Percentiles rank a stretch among this genome's conserved stretches.
These are phyloP conservation scores for Diarsia dahlii DNA, from an alignment of 2,888 invertebrate species.

Conservation along the genomic window DNA sequence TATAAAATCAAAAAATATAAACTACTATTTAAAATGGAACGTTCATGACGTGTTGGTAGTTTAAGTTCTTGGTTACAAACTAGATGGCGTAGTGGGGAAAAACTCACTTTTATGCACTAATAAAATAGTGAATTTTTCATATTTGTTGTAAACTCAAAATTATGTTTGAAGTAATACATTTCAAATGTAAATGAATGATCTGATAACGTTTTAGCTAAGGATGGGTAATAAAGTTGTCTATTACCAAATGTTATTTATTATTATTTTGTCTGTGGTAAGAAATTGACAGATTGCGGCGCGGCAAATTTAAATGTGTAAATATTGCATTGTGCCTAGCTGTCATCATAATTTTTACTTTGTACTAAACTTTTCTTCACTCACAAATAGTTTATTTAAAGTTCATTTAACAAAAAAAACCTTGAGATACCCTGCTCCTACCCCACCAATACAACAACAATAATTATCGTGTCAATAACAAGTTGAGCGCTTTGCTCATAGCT, in stretches of 20 bases:
- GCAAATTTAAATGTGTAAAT: conserved; percentile 19
- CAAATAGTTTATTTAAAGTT: not conserved
- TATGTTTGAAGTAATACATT: not conserved
- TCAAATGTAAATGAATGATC: not conserved
- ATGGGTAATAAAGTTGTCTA: not conserved
- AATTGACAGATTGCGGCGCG: conserved; percentile 27
- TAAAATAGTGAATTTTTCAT: not conserved
- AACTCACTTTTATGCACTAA: too few relatives aligned
- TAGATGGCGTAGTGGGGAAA: conserved; percentile 25
- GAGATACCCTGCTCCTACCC: not conserved
- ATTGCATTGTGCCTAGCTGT: too few relatives aligned
- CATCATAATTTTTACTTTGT: not conserved
- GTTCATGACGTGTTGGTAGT: not conserved
- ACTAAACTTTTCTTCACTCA: not conserved
- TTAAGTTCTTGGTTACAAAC: not conserved
- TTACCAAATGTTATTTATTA: not conserved
- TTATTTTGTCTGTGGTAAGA: conserved; percentile 5
- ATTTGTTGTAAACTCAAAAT: not conserved
- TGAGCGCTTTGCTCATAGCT: conserved; percentile 28
- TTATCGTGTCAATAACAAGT: conserved; percentile 40
- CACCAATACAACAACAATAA: not conserved
- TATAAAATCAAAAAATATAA: not conserved
- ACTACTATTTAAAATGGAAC: not conserved
- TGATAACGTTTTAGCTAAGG: not conserved
- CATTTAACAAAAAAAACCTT: not conserved